Evolutionary conservation across 2,888 invertebrate genomes (phyloP), one percentile per base, ranked within the genome.

Genomic region (Phyto melanocephala): DNA sequence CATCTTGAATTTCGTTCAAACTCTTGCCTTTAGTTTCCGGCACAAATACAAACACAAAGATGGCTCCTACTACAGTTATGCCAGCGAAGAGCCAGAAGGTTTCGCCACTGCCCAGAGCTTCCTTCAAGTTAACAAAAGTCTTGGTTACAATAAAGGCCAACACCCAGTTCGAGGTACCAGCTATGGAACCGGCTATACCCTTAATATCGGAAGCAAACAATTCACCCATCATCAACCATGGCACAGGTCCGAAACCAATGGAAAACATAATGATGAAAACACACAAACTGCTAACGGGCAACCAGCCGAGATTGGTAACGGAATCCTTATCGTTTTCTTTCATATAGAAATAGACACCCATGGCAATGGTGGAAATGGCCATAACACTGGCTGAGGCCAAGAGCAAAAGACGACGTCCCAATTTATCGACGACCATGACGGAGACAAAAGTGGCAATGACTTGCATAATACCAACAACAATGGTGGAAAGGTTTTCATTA

Each of bases 241-340:
- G 97, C 56, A 97, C 95, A 0, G 97, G 97, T 0, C 97, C 97
- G 86, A 95, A 95, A 60, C 97, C 97, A 42, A 97, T 88, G 0
- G 96, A 96, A 91, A 97, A 97, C 52, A 95, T 93, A 20, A 96
- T 90, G 20, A 97, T 95, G 90, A 96, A 97, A 1, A 95, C 84
- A 54, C 96, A 95, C 20, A 97, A 90, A 28, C 95, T 93, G 1
- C 94, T 86, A 5, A 97, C 91, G 0, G 97, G 97, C 75, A 97
- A 88, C 95, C 96, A 96, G 0, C 93, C 93, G 7, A 96, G 92
- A 15, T 91, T 87, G 0, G 89, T 87, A 0, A 95, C 92, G 24
- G 93, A 87, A 0, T n/a, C 1, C 6, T 24, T 7, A 56, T 88
- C 86, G 13, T 86, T 54, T 1, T 88, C 87, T 86, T 92, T 90